Evolutionary conservation across 37 sponge, comb jelly and placozoan genomes (phyloP), one percentile per base, ranked within the genome.

Genomic region (Spongia lamella): DNA sequence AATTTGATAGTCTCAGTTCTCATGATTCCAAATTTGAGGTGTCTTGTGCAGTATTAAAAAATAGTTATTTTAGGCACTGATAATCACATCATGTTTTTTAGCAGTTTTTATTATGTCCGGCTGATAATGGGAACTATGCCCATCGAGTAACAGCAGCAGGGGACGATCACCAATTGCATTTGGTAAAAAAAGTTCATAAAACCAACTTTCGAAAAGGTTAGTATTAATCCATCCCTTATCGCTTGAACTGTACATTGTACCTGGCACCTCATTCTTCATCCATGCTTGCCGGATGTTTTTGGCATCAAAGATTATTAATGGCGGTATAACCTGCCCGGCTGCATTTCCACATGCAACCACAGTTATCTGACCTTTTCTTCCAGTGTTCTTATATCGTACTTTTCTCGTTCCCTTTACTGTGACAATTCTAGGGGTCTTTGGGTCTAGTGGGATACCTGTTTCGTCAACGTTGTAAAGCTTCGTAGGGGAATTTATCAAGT

Each of bases 81-180:
- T 17, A 61, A 79, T 67, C 6, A 79, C 51, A 7, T 51, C 70
- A 40, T 79, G 54, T 29, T 68, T 61, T 1, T 2, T 2, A 29
- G 79, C 69, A 29, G 58, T 66, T 0, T 22, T 38, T 1, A 79
- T 25, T 1, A 65, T 11, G 1, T 67, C 60, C 17, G 61, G 61
- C 24, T 65, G 66, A 36, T 68, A 68, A 52, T 79, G 79, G 0
- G 79, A 79, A 38, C 66, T 62, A 56, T 79, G 79, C 26, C 79
- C 79, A 58, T 79, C 79, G 61, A 79, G 39, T 7, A 79, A 17
- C 17, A 79, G 32, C 21, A 79, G 36, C 7, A 79, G 5, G 13
- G 79, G 70, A 25, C 79, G 9, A 9, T 50, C 33, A 58, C 61
- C 35, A 37, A 50, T 69, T 68, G 70, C 70, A 57, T 79, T 58